Evolutionary conservation across 2,113 vertebrate genomes (phyloP), one percentile per base, ranked within the genome.

Genomic region (Rhea americana): DNA sequence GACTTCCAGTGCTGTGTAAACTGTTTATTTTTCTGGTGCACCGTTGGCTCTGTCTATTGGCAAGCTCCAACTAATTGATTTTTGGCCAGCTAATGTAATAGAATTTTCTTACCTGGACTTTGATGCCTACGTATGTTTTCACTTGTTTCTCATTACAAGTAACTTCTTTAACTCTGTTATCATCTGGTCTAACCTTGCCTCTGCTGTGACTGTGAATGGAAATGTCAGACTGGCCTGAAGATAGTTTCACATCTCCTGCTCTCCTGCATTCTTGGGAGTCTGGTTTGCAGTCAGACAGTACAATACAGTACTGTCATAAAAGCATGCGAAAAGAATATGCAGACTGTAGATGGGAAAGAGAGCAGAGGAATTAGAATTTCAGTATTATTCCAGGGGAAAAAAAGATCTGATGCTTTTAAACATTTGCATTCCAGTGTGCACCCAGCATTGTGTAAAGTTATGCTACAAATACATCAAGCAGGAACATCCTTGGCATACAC

Each of bases 21-120:
- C 53, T 87, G 90, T 96, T 97, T 95, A 93, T 80, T 88, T 96
- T 95, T 88, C 82, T 86, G 45, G 43, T 90, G 48, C 30, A 95
- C 41, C 91, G 75, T 92, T 94, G 82, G 68, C 83, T 82, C 67
- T 82, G 48, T 21, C 14, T 82, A 93, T 94, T 93, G 92, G 78
- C 89, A 94, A 86, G 70, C 70, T 76, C 39, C 32, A 67, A 25
- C 32, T 13, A 78, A 7, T 55, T 94, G 89, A 87, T 58, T 75
- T 86, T 73, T 81, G 81, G 89, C 83, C 75, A 89, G 51, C 28
- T 82, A 93, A 71, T 8, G 47, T 43, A 90, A 63, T n/a, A 82
- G n/a, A 53, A 20, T 84, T 91, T 89, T 93, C 72, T 85, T 63
- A 61, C 66, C 28, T 15, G 25, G 81, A 90, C 76, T 92, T 79